Conservation (phyloP, 1,140 invertebrate species). For the Drosophila kohkoa region DNA sequence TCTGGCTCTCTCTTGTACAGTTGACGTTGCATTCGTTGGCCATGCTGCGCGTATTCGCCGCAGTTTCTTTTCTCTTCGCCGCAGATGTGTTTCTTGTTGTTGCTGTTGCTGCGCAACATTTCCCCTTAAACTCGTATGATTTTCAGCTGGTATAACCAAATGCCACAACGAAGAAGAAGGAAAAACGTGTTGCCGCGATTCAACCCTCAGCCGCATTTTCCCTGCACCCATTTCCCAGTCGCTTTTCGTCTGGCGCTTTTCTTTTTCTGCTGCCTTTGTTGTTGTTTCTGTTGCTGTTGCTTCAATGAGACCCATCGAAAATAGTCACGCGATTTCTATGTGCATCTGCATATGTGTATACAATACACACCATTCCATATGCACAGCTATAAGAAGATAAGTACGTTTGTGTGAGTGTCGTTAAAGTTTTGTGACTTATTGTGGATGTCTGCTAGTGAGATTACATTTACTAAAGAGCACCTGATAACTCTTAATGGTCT, state of each 20-base stretch:
- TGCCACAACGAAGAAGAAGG: constrained; percentile 45
- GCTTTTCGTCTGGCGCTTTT: constrained; percentile 49
- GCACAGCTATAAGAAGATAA: neutral
- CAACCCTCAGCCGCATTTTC: constrained; percentile 36
- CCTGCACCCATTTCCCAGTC: constrained; percentile 44
- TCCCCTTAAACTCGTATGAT: constrained; percentile 81
- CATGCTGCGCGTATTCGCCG: constrained; percentile 1
- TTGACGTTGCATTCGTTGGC: constrained; percentile 33
- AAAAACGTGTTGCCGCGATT: constrained; percentile 63
- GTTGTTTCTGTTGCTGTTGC: constrained; percentile 7
- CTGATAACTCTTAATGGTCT: too few species aligned
- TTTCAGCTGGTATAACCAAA: constrained; percentile 81
- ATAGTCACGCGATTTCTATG: constrained; percentile 72
- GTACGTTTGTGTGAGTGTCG: neutral
- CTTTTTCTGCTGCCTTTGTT: constrained; percentile 16
- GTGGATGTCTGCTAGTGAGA: neutral
- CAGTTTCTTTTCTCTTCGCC: constrained; percentile 69
- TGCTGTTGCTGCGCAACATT: constrained; percentile 58
- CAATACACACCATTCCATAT: neutral
- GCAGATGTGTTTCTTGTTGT: constrained; percentile 49
- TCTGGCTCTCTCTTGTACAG: constrained; percentile 46
- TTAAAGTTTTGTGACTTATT: neutral
- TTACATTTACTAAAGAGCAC: neutral
- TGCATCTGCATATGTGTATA: constrained; percentile 13
- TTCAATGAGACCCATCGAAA: constrained; percentile 33